phyloP scores from a whole-genome alignment of 1,140 invertebrate genomes.

The Gonatopus flavifemur region DNA sequence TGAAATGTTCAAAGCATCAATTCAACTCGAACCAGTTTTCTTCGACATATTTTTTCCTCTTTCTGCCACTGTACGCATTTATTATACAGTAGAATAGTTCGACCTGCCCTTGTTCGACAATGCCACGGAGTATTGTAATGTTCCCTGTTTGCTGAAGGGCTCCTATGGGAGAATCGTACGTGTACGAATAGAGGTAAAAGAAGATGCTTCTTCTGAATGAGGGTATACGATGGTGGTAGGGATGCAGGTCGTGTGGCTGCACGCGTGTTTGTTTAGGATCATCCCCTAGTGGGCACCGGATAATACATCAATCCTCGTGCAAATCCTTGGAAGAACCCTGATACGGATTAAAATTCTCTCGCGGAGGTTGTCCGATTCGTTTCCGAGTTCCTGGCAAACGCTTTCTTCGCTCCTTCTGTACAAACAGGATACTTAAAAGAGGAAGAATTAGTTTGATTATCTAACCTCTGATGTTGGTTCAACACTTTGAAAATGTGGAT shows the following conservation, averaged over 20 bases:
- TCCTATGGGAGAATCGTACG: constrained; percentile 16
- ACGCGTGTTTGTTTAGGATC: constrained; percentile 51
- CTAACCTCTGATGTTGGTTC: too few relatives aligned
- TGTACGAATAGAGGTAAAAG: constrained; percentile 9
- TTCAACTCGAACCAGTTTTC: too few relatives aligned
- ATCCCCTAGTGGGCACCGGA: constrained; percentile 23
- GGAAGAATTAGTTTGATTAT: too few relatives aligned
- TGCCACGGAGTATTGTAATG: constrained; percentile 26
- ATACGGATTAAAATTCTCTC: constrained; percentile 27
- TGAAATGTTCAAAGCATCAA: too few relatives aligned
- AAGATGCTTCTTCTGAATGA: too few relatives aligned
- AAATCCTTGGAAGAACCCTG: constrained; percentile 25
- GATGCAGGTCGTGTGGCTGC: constrained; percentile 46
- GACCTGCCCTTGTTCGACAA: constrained; percentile 30
- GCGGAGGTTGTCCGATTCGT: constrained; percentile 8
- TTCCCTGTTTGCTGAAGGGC: constrained; percentile 35
- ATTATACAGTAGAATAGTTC: constrained; percentile 19
- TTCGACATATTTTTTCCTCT: constrained; percentile 35
- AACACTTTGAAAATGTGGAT: too few relatives aligned
- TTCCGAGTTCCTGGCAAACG: constrained; percentile 13
- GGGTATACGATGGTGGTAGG: constrained; percentile 24
- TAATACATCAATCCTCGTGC: constrained; percentile 29
- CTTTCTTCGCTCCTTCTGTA: too few relatives aligned
- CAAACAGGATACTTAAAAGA: constrained; percentile 33
- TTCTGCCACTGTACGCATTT: constrained; percentile 35